phyloP scores from a whole-genome alignment of 2,113 vertebrate species.

The Forbesichthys papilliferus region DNA sequence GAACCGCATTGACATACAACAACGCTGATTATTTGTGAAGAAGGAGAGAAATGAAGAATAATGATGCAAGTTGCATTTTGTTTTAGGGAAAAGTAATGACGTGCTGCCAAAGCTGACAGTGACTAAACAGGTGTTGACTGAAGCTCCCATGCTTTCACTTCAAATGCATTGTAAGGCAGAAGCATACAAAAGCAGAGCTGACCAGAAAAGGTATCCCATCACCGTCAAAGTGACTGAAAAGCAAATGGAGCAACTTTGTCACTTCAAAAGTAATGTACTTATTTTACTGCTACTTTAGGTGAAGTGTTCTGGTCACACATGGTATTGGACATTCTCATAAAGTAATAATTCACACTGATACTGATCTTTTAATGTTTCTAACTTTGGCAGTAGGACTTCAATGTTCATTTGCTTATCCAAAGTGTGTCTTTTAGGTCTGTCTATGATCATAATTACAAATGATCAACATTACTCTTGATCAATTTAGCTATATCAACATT shows the following conservation, averaged over 20 bases:
- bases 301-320: too few species aligned
- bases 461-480: conserved; percentile 22
- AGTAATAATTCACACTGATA: too few species aligned
- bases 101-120: not conserved
- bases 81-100: too few species aligned
- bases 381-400: too few species aligned
- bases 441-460: conserved; percentile 38
- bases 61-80: too few species aligned
- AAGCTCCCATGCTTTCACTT: not conserved
- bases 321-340: too few species aligned
- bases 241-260: not conserved
- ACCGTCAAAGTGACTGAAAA: not conserved
- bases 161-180: conserved; percentile 11
- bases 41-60: too few species aligned
- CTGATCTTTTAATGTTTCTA: too few species aligned
- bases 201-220: not conserved
- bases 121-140: conserved; percentile 20
- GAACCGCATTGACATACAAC: conserved; percentile 20
- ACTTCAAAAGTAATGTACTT: too few species aligned
- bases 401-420: too few species aligned
- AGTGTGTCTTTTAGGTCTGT: not conserved
- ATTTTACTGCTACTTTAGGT: too few species aligned
- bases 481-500: not conserved
- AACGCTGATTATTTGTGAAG: conserved; percentile 20
- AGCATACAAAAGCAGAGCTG: not conserved